A percentile compares a stretch with the other conserved stretches of the same genome.
Conservation (phyloP, 1,140 invertebrate genomes). For the Triops cancriformis region DNA sequence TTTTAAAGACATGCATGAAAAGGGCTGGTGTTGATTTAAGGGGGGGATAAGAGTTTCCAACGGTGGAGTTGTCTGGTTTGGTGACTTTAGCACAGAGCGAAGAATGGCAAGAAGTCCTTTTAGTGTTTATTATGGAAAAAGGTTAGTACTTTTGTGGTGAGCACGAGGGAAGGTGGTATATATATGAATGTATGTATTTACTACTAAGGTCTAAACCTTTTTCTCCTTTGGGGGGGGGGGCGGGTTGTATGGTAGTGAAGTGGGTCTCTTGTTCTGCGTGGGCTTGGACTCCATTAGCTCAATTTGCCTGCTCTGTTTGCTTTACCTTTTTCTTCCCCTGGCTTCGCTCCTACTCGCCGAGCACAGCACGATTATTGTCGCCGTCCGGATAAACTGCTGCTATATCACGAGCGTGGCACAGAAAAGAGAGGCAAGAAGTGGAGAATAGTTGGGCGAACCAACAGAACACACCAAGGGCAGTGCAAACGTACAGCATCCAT, state of each 20-base stretch:
- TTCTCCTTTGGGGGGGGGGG: not conserved
- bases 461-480: not conserved
- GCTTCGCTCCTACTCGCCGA: too few relatives aligned
- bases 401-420: not conserved
- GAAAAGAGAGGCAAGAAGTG: not conserved
- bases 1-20: too few relatives aligned
- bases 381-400: not conserved
- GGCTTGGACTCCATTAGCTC: conserved; percentile 7
- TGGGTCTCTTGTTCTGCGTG: not conserved
- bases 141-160: not conserved
- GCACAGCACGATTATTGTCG: not conserved
- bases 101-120: conserved; percentile 1
- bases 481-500: conserved; percentile 3
- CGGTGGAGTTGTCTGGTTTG: too few relatives aligned
- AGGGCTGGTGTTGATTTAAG: not conserved
- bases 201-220: not conserved
- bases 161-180: not conserved
- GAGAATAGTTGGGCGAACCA: conserved; percentile 2
- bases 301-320: conserved; percentile 10
- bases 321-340: not conserved
- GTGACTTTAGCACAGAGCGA: not conserved
- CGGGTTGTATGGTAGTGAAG: not conserved
- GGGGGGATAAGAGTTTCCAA: not conserved
- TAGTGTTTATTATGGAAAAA: not conserved
- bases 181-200: not conserved